These are phyloP conservation scores for Coenobita brevimanus DNA, from an alignment of 1,140 invertebrate genomes.

Conservation along the genomic window DNA sequence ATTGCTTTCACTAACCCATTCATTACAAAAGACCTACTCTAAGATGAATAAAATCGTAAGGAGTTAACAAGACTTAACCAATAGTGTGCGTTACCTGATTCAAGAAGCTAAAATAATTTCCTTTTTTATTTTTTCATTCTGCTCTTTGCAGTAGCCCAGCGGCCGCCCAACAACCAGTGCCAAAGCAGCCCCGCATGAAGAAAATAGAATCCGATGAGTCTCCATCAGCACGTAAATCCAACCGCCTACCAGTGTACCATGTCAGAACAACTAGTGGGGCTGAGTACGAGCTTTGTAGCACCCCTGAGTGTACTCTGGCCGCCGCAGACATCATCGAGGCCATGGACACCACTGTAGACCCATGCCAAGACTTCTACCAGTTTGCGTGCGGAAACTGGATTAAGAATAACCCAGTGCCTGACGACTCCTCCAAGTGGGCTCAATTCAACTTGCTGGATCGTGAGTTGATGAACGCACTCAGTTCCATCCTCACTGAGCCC, in stretches of 20 bases:
- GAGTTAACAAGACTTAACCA: too few species aligned
- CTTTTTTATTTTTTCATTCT: too few species aligned
- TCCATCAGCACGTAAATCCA: too few species aligned
- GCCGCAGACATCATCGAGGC: conserved; percentile 81
- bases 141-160: too few species aligned
- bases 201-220: too few species aligned
- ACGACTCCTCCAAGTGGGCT: conserved; percentile 53
- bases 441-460: conserved; percentile 52
- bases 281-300: conserved; percentile 52
- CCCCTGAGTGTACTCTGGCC: conserved; percentile 53
- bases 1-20: too few species aligned
- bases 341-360: conserved; percentile 82
- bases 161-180: too few species aligned
- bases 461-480: conserved; percentile 46
- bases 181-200: too few species aligned
- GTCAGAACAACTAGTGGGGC: not conserved
- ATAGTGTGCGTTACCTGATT: too few species aligned
- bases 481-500: conserved; percentile 43
- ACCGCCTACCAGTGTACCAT: not conserved
- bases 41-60: too few species aligned
- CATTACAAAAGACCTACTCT: too few species aligned
- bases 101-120: too few species aligned
- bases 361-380: conserved; percentile 76
- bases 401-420: conserved; percentile 73
- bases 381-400: conserved; percentile 80